Base-by-base conservation (phyloP, 2,797 vertebrate species). In the Leptodactylus fallax region DNA sequence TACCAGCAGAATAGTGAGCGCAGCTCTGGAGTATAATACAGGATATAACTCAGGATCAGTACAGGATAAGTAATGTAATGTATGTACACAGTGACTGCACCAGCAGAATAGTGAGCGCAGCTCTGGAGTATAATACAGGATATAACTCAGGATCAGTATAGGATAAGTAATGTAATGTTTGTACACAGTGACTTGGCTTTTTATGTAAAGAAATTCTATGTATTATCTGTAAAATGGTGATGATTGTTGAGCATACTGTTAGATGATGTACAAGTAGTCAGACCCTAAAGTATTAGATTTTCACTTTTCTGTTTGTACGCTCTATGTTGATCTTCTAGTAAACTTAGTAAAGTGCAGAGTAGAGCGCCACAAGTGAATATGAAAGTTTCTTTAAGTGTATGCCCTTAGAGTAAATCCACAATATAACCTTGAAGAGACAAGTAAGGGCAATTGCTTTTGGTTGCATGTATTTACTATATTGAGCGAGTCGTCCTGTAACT, bases 391-490 rank as follows among this genome's bases (percentile, higher is more conserved):
- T 23, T 16, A n/a, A 56, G 77, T 19, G 14, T 58, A 2, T 60
- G 45, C 10, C 79, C 16, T 21, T 63, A 47, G 23, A 63, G 16
- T 8, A 47, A 19, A 19, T 80, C 14, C 23, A 21, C 53, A 47
- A 14, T 14, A 23, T 84, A 74, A 84, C 82, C 82, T 84, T 84
- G 82, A 55, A 16, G 2, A 45, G 8, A n/a, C 53, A 8, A 9
- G 7, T 7, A 60, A 84, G 55, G 53, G 13, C 67, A n/a, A 60
- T 47, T 47, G 53, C 55, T 36, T 47, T 61, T 47, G 55, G 36
- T 47, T 84, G 53, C 27, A 17, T 12, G 58, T 60, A 76, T 74
- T 61, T 47, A 76, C 67, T 83, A 47, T 56, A 72, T 55, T 63
- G 56, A 83, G 36, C 36, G 16, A n/a, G 69, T 45, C 72, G 10